A percentile compares a stretch with the other conserved stretches of the same genome.
phyloP scores from a whole-genome alignment of 2,797 vertebrate species.

The Nannoperca obscura region DNA sequence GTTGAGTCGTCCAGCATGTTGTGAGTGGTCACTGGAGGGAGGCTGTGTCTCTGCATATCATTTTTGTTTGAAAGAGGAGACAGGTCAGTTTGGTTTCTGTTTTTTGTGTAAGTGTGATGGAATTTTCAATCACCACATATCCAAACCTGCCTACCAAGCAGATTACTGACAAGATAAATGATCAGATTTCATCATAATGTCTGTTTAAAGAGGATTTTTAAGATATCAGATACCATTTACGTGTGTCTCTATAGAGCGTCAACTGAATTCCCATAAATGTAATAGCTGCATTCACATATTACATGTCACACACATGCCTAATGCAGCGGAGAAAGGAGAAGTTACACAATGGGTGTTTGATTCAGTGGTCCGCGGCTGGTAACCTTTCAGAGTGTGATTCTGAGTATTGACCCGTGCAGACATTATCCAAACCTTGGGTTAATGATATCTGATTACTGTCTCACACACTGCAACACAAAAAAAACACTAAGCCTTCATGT shows the following conservation, averaged over 20 bases:
- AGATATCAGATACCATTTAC: background rate
- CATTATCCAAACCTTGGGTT: slow-evolving; percentile 4
- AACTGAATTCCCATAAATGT: background rate
- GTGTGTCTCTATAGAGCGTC: background rate
- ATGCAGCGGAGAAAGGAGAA: slow-evolving; percentile 19
- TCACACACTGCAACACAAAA: background rate
- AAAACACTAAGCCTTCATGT: background rate
- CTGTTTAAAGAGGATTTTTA: background rate
- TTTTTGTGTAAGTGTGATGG: background rate
- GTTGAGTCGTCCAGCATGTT: slow-evolving; percentile 94
- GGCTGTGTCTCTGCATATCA: slow-evolving; percentile 87
- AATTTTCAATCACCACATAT: background rate
- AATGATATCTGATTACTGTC: slow-evolving; percentile 40
- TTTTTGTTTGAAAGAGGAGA: background rate
- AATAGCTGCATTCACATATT: background rate
- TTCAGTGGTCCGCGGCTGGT: slow-evolving; percentile 14
- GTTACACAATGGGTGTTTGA: slow-evolving; percentile 1
- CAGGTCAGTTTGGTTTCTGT: background rate
- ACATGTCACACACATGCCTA: background rate
- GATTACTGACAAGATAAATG: background rate
- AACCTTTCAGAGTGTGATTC: slow-evolving; percentile 45
- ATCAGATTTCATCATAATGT: background rate
- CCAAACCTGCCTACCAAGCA: background rate
- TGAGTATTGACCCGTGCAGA: slow-evolving; percentile 36
- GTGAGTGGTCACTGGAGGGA: slow-evolving; percentile 98